Conservation (phyloP, 2,888 invertebrate species). For the Elysia crispata region DNA sequence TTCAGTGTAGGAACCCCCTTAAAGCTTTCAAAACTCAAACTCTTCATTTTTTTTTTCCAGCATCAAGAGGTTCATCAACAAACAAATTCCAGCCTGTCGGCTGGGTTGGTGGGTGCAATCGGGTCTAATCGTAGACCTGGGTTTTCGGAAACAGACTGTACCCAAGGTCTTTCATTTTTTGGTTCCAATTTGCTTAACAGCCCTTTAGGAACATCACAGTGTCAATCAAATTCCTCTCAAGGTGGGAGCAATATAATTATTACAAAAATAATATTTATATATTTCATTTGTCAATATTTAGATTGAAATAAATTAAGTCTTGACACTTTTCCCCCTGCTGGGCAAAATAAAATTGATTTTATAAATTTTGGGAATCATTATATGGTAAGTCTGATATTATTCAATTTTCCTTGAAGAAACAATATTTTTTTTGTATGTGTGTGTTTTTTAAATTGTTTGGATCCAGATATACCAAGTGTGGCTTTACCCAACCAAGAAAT, state of each 20-base stretch:
- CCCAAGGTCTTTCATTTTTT: constrained; percentile 72
- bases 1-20: no score
- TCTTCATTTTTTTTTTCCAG: neutral
- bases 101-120: constrained; percentile 48
- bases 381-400: no score
- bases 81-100: constrained; percentile 10
- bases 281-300: no score
- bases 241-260: no score
- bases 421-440: no score
- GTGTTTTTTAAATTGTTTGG: neutral
- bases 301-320: no score
- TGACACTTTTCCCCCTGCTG: no score
- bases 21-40: neutral
- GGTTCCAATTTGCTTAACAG: constrained; percentile 61
- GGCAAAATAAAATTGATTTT: no score
- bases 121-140: constrained; percentile 59
- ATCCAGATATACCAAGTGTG: constrained; percentile 55
- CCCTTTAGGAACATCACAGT: neutral
- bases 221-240: no score
- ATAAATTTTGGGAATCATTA: no score
- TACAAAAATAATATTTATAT: no score
- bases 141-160: constrained; percentile 55
- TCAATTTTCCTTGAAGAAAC: no score
- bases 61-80: constrained; percentile 26
- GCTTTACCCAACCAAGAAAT: constrained; percentile 59